Conservation (phyloP, 1,140 invertebrate species). For the Plutomurus gul region DNA sequence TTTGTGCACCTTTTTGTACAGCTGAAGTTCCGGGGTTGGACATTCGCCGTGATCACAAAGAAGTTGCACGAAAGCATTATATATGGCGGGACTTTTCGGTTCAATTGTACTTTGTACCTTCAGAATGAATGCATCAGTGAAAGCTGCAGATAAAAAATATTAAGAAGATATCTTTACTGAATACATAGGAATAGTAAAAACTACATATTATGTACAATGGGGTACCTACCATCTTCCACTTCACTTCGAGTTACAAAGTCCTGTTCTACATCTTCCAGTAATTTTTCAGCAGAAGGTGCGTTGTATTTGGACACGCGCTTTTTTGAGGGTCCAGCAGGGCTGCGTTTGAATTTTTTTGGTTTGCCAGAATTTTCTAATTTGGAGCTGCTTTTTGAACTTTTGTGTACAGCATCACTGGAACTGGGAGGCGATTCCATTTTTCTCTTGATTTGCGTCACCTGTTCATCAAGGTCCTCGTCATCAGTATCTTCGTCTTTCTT, state of each 20-base stretch:
- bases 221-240: slow-evolving; percentile 23
- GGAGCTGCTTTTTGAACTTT: not conserved
- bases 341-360: slow-evolving; percentile 30
- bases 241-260: not conserved
- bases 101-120: slow-evolving; percentile 33
- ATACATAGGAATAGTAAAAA: too few relatives aligned
- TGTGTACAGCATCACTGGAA: not conserved
- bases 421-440: not conserved
- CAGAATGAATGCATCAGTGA: slow-evolving; percentile 38
- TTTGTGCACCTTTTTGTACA: not conserved
- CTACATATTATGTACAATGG: not conserved
- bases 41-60: slow-evolving; percentile 42
- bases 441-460: not conserved
- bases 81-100: slow-evolving; percentile 8
- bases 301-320: slow-evolving; percentile 45
- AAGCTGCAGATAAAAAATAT: slow-evolving; percentile 36
- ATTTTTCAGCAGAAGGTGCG: slow-evolving; percentile 34
- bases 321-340: not conserved
- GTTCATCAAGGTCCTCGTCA: not conserved
- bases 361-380: not conserved
- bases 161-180: not conserved
- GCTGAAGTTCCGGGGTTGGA: not conserved
- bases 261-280: slow-evolving; percentile 36
- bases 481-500: slow-evolving; percentile 1
- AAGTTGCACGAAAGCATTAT: slow-evolving; percentile 39